Conservation (phyloP, 2,113 vertebrate genomes). For the Bujurquina vittata region DNA sequence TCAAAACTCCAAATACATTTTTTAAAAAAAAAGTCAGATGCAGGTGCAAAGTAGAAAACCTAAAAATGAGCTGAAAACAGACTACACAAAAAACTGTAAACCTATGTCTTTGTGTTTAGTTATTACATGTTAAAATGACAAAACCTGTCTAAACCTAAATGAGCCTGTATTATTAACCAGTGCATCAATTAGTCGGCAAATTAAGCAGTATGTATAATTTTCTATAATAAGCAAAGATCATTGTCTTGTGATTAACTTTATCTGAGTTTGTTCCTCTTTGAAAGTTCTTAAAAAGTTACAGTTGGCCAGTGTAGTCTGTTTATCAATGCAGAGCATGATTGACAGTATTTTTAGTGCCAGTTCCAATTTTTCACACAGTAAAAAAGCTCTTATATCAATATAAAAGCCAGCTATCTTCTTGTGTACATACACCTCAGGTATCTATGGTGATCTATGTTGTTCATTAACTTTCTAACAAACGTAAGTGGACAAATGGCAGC, state of each 20-base stretch:
- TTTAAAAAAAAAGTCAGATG: background rate
- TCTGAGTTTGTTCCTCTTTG: background rate
- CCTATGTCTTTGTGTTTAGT: background rate
- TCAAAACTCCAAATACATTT: rapidly evolving
- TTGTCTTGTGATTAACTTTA: background rate
- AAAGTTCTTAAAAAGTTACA: rapidly evolving
- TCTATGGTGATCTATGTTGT: background rate
- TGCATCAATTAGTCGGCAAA: background rate
- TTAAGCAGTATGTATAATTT: background rate
- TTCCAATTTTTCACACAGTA: no score
- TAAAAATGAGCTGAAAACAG: background rate
- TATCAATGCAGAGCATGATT: background rate
- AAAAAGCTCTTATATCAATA: no score
- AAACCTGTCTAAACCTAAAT: background rate
- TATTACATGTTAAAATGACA: background rate
- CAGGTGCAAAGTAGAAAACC: background rate
- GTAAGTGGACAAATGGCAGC: no score
- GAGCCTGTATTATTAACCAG: background rate
- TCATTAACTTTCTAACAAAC: no score
- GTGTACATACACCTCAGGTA: rapidly evolving
- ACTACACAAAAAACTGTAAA: background rate
- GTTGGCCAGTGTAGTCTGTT: no score
- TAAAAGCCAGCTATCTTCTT: background rate
- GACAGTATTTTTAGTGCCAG: background rate
- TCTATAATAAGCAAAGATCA: background rate